Evolutionary conservation across 2,113 vertebrate species (phyloP), one percentile per base, ranked within the genome.

Genomic region (Galemys pyrenaicus): DNA sequence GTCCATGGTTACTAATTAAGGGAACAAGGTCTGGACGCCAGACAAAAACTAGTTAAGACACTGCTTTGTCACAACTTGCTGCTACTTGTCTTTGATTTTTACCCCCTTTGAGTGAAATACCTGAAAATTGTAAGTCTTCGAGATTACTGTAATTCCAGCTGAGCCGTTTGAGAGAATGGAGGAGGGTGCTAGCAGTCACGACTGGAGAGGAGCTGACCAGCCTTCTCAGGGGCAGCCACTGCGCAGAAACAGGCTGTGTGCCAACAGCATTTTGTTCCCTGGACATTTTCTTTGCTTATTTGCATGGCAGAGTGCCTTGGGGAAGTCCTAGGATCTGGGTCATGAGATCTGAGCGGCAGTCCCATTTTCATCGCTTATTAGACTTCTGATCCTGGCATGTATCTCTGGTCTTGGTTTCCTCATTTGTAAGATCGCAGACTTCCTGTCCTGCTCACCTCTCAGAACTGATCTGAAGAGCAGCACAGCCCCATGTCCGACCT

Each of bases 21-120:
- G 94, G 82, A 78, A 89, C n/a, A 44, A 89, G 93, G 35, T 82
- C 89, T 79, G 54, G 60, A 35, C 56, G 26, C 0, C 49, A 60
- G 89, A 87, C 22, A 86, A 80, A 94, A 95, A 65, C 71, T 94
- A 2, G 49, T 87, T 87, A 95, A 89, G 92, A 65, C 9, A 80
- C 30, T 93, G 73, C 82, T 67, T 93, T 96, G 92, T 95, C 92
- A 97, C 73, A 95, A 88, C 68, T 71, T 92, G 41, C 80, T 96
- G 73, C 93, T 97, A 84, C 22, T 95, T 93, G 92, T 94, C 20
- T n/a, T 74, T 35, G 22, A 44, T 67, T 85, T 46, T 0, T 58
- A 26, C 64, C 24, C 16, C 9, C 19, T 65, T 96, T 96, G 71
- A 89, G 46, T 89, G 32, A 96, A 96, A 87, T 96, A 91, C 90